Evolutionary conservation across 2,113 vertebrate genomes (phyloP).

Genomic region (Chaetura pelagica): DNA sequence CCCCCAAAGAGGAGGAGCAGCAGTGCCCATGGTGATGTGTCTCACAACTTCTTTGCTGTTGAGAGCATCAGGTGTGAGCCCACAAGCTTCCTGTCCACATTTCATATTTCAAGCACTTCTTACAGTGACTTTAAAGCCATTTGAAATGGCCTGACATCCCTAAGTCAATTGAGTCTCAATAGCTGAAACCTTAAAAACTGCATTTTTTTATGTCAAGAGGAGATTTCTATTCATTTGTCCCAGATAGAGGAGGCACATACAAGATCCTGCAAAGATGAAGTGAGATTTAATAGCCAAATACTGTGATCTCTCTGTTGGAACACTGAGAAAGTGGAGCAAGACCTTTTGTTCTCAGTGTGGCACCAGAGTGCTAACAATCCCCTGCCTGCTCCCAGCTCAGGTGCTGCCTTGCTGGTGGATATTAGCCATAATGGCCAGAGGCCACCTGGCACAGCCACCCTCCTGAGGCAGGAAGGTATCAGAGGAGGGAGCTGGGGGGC

Average conservation of each 20-base stretch:
- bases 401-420: background rate
- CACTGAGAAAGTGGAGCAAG: background rate
- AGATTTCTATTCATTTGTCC: background rate
- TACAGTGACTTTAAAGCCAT: background rate
- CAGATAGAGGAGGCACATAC: background rate
- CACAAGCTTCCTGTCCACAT: background rate
- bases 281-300: background rate
- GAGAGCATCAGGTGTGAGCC: background rate
- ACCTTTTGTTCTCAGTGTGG: background rate
- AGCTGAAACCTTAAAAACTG: background rate
- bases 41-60: background rate
- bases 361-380: background rate
- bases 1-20: background rate
- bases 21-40: background rate
- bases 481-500: background rate
- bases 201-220: background rate
- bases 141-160: background rate
- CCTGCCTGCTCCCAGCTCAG: background rate
- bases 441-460: background rate
- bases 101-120: background rate
- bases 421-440: background rate
- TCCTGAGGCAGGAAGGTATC: background rate
- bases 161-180: background rate
- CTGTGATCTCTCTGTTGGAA: background rate
- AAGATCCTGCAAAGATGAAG: background rate